Percentiles rank a stretch among this genome's conserved stretches.
phyloP scores from a whole-genome alignment of 2,113 vertebrate species.

The Indri indri region DNA sequence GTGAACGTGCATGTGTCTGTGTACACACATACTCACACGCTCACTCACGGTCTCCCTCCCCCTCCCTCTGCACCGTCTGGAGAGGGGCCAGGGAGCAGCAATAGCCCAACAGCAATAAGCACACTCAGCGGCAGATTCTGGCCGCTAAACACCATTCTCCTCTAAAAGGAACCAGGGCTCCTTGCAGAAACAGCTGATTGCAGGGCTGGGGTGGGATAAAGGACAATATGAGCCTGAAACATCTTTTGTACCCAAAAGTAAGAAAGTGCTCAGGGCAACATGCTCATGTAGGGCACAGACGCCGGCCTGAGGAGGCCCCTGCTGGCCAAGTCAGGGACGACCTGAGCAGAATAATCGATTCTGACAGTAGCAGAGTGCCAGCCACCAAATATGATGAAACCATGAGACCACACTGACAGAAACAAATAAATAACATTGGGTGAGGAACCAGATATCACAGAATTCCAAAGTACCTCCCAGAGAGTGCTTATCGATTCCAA shows the following conservation, averaged over 20 bases:
- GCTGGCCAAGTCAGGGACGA: not conserved
- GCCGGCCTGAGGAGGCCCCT: not conserved
- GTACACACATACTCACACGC: too few relatives aligned
- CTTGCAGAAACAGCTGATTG: accelerated
- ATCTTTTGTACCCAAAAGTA: not conserved
- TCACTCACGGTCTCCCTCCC: accelerated
- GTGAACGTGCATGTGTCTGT: accelerated
- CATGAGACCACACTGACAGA: accelerated
- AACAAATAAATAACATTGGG: not conserved
- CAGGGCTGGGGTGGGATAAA: not conserved
- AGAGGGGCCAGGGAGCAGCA: not conserved
- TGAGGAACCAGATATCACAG: not conserved
- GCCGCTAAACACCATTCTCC: not conserved
- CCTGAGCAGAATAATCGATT: not conserved
- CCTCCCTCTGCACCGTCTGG: too few relatives aligned
- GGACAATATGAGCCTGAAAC: not conserved
- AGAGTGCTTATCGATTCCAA: not conserved
- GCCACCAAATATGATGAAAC: not conserved
- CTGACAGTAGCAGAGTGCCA: accelerated
- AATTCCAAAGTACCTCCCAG: not conserved
- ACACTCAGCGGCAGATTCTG: not conserved
- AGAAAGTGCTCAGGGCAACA: not conserved
- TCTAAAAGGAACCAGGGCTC: not conserved
- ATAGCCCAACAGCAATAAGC: accelerated
- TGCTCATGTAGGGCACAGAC: not conserved